A percentile compares a stretch with the other conserved stretches of the same genome.
Evolutionary conservation across 2,888 invertebrate species (phyloP).

Genomic region (Sesia bembeciformis): DNA sequence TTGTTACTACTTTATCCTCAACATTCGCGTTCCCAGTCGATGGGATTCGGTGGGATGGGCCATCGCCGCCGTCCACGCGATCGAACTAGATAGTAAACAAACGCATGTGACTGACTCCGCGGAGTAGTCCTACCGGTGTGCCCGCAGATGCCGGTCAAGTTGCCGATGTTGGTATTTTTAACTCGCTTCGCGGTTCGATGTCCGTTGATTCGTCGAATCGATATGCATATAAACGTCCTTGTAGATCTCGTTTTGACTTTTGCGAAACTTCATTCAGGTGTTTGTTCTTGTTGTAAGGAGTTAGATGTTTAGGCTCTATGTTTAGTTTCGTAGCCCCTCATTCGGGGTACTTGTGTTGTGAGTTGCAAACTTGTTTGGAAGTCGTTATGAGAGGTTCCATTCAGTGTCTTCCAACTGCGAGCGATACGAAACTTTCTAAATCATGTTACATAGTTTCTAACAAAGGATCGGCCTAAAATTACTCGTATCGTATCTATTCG

Average conservation of each 20-base stretch:
- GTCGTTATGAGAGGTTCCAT: too few relatives aligned
- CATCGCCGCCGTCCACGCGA: slow-evolving; percentile 23
- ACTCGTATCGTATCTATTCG: too few relatives aligned
- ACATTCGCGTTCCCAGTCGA: slow-evolving; percentile 12
- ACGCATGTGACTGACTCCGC: slow-evolving; percentile 59
- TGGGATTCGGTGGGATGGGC: slow-evolving; percentile 10
- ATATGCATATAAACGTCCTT: slow-evolving; percentile 68
- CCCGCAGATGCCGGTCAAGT: slow-evolving; percentile 64
- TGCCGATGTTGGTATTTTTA: slow-evolving; percentile 65
- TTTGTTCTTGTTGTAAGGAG: slow-evolving; percentile 6
- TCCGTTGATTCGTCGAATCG: slow-evolving; percentile 64
- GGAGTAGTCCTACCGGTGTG: slow-evolving; percentile 67
- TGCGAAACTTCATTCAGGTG: slow-evolving; percentile 37
- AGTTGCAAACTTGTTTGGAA: too few relatives aligned
- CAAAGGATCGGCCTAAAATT: too few relatives aligned
- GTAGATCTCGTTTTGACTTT: slow-evolving; percentile 36
- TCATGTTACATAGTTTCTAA: too few relatives aligned
- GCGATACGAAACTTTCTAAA: too few relatives aligned
- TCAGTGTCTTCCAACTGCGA: too few relatives aligned
- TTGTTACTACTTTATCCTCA: slow-evolving; percentile 27
- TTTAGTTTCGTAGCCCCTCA: too few relatives aligned
- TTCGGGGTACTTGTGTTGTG: too few relatives aligned
- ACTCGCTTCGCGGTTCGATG: slow-evolving; percentile 71
- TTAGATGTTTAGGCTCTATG: too few relatives aligned
- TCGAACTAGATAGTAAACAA: slow-evolving; percentile 67